Evolutionary conservation across 2,888 invertebrate species (phyloP).

Genomic region (Horisme vitalbata): DNA sequence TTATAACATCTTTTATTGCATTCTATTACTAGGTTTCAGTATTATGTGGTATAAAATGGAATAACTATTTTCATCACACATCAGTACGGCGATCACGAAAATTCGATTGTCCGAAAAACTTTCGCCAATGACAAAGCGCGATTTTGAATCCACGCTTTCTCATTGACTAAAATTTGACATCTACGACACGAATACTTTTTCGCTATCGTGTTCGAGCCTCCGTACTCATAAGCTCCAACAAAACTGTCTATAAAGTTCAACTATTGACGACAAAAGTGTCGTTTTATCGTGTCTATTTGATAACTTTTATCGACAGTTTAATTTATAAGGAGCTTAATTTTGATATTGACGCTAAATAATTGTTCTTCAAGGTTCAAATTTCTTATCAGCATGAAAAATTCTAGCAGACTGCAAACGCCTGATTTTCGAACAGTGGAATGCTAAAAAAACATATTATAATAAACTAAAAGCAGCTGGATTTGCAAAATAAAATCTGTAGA

Average conservation of each 20-base stretch:
- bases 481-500: constrained; percentile 30
- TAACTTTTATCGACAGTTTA: no score
- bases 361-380: constrained; percentile 14
- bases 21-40: constrained; percentile 46
- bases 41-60: constrained; percentile 55
- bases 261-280: no score
- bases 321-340: no score
- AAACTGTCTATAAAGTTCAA: no score
- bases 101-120: no score
- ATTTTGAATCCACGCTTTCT: no score
- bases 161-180: no score
- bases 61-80: constrained; percentile 42
- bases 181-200: no score
- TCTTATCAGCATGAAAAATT: constrained; percentile 2
- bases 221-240: no score
- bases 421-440: constrained; percentile 27
- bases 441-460: constrained; percentile 19
- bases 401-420: background rate
- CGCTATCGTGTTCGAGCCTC: no score
- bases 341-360: constrained; percentile 19
- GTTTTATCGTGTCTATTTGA: no score
- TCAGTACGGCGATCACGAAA: constrained; percentile 26
- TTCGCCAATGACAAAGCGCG: no score
- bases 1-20: constrained; percentile 42
- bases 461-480: constrained; percentile 30